phyloP scores from a whole-genome alignment of 2,797 vertebrate genomes.

The Poecilia velifera region DNA sequence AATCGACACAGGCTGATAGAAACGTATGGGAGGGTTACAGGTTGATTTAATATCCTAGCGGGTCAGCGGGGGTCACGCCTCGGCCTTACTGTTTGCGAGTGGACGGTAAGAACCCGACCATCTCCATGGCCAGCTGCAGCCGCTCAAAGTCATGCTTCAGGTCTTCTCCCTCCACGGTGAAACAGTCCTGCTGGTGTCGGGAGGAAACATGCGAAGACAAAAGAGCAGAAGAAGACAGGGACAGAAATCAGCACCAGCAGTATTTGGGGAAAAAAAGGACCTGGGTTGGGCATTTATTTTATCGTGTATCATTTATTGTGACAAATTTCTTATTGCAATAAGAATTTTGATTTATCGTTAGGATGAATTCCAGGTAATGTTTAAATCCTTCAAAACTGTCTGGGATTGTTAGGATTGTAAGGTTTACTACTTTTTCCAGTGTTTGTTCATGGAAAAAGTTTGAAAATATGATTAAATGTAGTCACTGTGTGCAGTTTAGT shows the following conservation, averaged over 20 bases:
- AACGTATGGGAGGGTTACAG: not conserved
- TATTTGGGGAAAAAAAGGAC: no score
- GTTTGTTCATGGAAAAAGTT: no score
- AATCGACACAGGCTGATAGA: not conserved
- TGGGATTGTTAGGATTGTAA: no score
- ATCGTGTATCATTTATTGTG: no score
- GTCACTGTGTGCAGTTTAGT: no score
- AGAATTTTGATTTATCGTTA: no score
- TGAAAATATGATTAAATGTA: no score
- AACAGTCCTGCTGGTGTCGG: constrained; percentile 86
- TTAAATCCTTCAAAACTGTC: no score
- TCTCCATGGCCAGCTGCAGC: constrained; percentile 97
- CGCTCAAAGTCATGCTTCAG: constrained; percentile 98
- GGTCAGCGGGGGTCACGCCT: not conserved
- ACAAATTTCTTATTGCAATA: no score
- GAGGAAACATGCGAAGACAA: not conserved
- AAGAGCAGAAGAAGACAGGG: not conserved
- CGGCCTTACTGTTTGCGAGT: constrained; percentile 92
- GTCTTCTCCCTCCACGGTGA: constrained; percentile 95
- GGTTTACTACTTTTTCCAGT: no score
- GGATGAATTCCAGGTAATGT: no score
- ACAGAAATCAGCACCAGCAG: not conserved
- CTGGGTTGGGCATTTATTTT: no score
- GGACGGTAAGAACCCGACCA: constrained; percentile 97
- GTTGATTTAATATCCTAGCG: not conserved